A percentile compares a stretch with the other conserved stretches of the same genome.
Conservation (phyloP, 2,797 vertebrate genomes). For the Coreius guichenoti region DNA sequence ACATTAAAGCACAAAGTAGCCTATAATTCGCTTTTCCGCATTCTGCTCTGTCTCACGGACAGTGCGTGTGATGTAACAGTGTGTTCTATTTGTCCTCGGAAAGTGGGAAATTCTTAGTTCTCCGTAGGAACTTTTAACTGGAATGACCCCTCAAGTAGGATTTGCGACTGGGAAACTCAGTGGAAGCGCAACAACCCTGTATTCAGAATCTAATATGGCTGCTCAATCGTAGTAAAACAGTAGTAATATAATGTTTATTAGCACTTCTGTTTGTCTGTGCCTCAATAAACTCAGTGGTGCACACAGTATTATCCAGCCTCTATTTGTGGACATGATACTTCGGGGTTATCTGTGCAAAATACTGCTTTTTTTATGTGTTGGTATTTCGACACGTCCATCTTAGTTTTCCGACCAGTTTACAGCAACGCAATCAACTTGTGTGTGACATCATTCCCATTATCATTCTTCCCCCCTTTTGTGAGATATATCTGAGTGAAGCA, state of each 20-base stretch:
- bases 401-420: background rate
- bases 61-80: background rate
- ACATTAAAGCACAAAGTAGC: background rate
- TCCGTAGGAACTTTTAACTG: background rate
- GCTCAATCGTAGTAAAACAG: background rate
- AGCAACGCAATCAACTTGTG: background rate
- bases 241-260: background rate
- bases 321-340: background rate
- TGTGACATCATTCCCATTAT: too few relatives aligned
- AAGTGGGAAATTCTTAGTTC: background rate
- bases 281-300: background rate
- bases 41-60: background rate
- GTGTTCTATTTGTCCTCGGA: background rate
- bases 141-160: background rate
- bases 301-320: background rate
- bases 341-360: background rate
- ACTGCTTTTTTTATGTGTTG: background rate
- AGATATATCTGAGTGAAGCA: too few relatives aligned
- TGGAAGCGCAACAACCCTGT: background rate
- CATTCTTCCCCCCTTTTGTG: too few relatives aligned
- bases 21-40: background rate
- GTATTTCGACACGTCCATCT: too few relatives aligned
- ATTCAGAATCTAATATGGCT: background rate
- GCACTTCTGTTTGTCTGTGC: background rate
- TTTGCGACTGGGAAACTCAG: background rate